Percentiles rank a stretch among this genome's conserved stretches.
Evolutionary conservation across 2,113 vertebrate species (phyloP).

Genomic region (Chaetorhynchus papuensis): DNA sequence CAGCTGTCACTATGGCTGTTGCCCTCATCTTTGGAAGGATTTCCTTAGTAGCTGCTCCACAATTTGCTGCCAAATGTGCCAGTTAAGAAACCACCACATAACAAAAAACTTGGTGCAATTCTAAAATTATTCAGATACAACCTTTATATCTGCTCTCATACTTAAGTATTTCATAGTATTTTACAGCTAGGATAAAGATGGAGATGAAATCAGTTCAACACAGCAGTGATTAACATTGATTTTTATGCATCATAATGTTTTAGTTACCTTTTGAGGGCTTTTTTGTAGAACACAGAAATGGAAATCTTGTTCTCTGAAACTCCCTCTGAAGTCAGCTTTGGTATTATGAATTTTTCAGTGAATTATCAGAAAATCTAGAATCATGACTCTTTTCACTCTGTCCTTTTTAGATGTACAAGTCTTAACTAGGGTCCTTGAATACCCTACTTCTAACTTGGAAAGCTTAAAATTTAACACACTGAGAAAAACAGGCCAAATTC

Average conservation of each 20-base stretch:
- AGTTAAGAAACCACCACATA: background rate
- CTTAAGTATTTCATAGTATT: background rate
- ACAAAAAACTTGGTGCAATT: background rate
- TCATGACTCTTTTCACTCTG: background rate
- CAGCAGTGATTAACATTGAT: background rate
- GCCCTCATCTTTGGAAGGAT: background rate
- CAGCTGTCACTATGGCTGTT: background rate
- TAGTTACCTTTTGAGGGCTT: background rate
- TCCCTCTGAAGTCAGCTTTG: background rate
- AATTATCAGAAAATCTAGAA: background rate
- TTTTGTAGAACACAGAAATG: background rate
- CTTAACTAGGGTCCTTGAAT: background rate
- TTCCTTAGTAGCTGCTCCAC: background rate
- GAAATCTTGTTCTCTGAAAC: background rate
- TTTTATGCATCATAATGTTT: background rate
- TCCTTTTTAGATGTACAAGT: background rate
- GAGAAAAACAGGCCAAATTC: background rate
- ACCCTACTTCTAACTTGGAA: background rate
- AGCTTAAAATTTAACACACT: background rate
- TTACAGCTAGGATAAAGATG: background rate
- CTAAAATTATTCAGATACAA: background rate
- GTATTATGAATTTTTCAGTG: background rate
- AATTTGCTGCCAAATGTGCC: background rate
- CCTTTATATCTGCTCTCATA: background rate
- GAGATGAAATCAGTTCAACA: background rate